phyloP scores from a whole-genome alignment of 2,113 vertebrate species.

The Nymphicus hollandicus region DNA sequence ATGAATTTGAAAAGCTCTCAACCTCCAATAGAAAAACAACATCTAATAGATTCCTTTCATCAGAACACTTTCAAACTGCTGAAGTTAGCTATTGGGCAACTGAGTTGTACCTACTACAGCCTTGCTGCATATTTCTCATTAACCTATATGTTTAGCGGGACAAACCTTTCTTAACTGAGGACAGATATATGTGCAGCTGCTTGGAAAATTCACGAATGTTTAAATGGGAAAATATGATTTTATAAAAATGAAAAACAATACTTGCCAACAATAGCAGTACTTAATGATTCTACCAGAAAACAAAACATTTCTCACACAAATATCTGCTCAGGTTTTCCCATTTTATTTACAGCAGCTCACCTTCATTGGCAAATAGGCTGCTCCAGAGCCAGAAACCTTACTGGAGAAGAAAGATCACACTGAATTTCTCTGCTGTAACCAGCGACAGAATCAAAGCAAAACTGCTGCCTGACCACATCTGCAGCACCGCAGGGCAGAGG shows the following conservation, averaged over 20 bases:
- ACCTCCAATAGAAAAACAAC: neutral
- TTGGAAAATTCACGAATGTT: neutral
- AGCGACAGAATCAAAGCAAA: neutral
- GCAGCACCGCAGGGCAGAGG: rapidly evolving
- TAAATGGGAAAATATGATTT: neutral
- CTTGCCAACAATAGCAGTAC: neutral
- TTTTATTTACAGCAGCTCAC: neutral
- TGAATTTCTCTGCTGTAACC: neutral
- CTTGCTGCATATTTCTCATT: neutral
- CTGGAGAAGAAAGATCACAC: neutral
- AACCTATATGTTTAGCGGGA: neutral
- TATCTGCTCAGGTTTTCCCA: neutral
- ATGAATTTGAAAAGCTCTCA: neutral
- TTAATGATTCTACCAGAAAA: neutral
- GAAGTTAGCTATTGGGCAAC: neutral
- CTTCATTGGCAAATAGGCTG: neutral
- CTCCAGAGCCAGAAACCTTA: neutral
- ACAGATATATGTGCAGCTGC: neutral
- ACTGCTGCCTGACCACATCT: rapidly evolving
- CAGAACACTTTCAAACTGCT: neutral
- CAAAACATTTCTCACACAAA: neutral
- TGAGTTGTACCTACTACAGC: neutral
- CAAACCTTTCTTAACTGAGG: neutral
- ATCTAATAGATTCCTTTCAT: neutral
- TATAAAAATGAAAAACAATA: neutral